Percentiles rank a stretch among this genome's conserved stretches.
Conservation (phyloP, 2,888 invertebrate genomes). For the Capitulum mitella region DNA sequence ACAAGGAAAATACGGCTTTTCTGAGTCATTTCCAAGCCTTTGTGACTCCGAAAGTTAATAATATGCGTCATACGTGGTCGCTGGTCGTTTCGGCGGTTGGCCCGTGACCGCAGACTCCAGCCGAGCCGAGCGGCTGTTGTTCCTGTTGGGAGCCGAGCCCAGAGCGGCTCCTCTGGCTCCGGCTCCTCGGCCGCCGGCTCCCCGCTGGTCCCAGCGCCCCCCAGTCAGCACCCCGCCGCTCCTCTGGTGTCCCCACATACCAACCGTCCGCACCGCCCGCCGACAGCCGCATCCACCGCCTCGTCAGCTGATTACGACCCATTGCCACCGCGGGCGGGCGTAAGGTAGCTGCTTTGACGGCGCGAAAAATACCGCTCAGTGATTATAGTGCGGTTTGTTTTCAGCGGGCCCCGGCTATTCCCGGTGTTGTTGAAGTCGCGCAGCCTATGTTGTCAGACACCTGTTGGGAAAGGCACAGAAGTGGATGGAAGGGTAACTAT, state of each 20-base stretch:
- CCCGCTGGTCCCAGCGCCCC: too few species aligned
- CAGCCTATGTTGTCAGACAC: neutral
- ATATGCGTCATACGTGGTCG: too few species aligned
- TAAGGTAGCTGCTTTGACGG: neutral
- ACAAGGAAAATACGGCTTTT: too few species aligned
- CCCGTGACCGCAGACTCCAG: too few species aligned
- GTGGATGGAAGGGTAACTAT: neutral
- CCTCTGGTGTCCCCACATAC: neutral
- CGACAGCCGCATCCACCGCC: neutral
- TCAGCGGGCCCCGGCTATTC: neutral
- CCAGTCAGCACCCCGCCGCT: too few species aligned
- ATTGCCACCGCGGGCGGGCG: neutral
- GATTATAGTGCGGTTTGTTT: constrained; percentile 7
- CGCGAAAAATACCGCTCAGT: constrained; percentile 4
- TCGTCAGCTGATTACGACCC: neutral
- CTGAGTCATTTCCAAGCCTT: too few species aligned
- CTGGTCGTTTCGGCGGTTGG: too few species aligned
- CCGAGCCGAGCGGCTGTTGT: too few species aligned
- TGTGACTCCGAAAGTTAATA: too few species aligned
- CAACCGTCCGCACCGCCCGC: neutral
- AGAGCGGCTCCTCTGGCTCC: too few species aligned
- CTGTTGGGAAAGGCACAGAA: neutral
- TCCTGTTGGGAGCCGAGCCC: too few species aligned
- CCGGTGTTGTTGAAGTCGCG: neutral
- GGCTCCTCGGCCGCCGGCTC: too few species aligned